Percentiles rank a stretch among this genome's conserved stretches.
Conservation (phyloP, 1,140 invertebrate genomes). For the Heterodera carotae region DNA sequence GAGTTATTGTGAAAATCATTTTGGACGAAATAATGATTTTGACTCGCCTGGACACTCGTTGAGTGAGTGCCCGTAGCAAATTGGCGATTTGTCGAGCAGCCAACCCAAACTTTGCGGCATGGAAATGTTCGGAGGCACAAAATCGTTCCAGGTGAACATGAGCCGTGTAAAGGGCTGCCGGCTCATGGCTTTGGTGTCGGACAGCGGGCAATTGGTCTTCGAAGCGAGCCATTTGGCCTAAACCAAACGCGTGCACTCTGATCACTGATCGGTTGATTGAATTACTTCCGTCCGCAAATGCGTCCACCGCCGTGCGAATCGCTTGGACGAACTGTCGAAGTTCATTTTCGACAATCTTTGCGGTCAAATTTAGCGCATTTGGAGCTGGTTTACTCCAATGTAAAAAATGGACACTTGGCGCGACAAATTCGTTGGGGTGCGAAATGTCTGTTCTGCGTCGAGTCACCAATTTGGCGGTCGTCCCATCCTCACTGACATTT, state of each 20-base stretch:
- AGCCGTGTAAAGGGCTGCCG: slow-evolving; percentile 30
- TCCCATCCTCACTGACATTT: background rate
- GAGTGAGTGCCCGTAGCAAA: slow-evolving; percentile 25
- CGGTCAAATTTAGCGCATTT: background rate
- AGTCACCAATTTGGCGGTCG: background rate
- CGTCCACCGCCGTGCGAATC: slow-evolving; percentile 20
- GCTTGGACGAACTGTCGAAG: slow-evolving; percentile 15
- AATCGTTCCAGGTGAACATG: slow-evolving; percentile 36
- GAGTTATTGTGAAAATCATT: too few species aligned
- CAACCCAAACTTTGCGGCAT: slow-evolving; percentile 22
- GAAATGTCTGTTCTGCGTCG: background rate
- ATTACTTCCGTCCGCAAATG: slow-evolving; percentile 8
- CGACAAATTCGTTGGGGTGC: background rate
- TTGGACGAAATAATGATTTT: background rate
- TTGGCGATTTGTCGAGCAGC: slow-evolving; percentile 26
- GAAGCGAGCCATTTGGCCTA: slow-evolving; percentile 5
- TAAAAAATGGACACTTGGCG: background rate
- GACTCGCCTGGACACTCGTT: slow-evolving; percentile 24
- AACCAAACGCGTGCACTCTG: background rate
- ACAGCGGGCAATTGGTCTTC: background rate
- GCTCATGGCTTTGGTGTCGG: slow-evolving; percentile 30
- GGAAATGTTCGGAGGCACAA: slow-evolving; percentile 12
- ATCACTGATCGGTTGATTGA: too few species aligned
- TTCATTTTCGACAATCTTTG: background rate
- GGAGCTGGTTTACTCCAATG: background rate